A percentile compares a stretch with the other conserved stretches of the same genome.
phyloP scores from a whole-genome alignment of 2,113 vertebrate species.

The Rissa tridactyla region DNA sequence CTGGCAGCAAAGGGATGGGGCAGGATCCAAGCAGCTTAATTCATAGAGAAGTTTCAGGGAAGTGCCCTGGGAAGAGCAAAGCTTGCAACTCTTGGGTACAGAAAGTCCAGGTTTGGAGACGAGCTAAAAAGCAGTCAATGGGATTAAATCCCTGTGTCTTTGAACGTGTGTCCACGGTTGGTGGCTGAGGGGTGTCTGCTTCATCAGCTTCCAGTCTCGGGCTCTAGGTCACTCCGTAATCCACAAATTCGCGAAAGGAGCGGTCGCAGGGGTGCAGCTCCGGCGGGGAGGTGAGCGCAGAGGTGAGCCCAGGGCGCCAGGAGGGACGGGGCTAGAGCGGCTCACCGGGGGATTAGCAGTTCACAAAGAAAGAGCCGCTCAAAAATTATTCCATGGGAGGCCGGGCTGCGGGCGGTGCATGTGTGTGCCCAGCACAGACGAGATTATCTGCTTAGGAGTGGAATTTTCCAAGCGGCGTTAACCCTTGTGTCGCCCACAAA shows the following conservation, averaged over 20 bases:
- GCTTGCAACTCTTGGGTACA: neutral
- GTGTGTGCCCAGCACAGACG: conserved; percentile 39
- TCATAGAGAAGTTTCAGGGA: neutral
- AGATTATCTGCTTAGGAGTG: conserved; percentile 66
- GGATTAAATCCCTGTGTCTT: neutral
- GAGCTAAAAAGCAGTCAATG: neutral
- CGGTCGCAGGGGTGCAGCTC: neutral
- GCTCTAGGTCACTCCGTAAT: neutral
- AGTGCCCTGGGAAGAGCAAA: neutral
- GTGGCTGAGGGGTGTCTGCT: neutral
- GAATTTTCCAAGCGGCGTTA: conserved; percentile 52
- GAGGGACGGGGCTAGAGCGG: neutral
- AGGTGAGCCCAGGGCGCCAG: neutral
- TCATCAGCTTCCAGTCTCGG: neutral
- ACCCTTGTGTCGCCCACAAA: neutral
- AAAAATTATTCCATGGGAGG: conserved; percentile 45
- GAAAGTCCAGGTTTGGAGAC: neutral
- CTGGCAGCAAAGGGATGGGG: neutral
- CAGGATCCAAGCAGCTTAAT: neutral
- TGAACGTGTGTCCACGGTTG: accelerated
- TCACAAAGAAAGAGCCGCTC: conserved; percentile 23
- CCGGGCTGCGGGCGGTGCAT: neutral
- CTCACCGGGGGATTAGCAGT: conserved; percentile 46
- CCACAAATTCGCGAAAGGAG: neutral
- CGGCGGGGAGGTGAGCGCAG: accelerated